phyloP scores from a whole-genome alignment of 2,888 invertebrate species.

The Parnassius orleans region DNA sequence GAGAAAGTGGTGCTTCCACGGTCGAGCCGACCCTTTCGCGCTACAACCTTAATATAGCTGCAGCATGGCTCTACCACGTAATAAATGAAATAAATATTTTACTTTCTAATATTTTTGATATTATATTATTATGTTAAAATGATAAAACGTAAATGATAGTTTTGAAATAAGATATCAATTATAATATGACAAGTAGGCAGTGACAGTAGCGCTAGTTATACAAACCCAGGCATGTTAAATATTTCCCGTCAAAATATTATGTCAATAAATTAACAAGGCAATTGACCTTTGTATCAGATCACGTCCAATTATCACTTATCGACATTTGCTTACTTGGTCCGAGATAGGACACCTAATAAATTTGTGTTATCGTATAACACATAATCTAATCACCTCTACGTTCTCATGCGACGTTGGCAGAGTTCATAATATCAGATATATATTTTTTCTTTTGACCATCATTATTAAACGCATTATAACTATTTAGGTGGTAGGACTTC shows the following conservation, averaged over 20 bases:
- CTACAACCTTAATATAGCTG: too few species aligned
- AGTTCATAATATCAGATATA: neutral
- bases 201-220: conserved; percentile 40
- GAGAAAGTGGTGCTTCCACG: too few species aligned
- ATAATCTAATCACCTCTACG: conserved; percentile 4
- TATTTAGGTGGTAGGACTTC: too few species aligned
- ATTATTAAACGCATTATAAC: too few species aligned
- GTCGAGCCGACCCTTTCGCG: too few species aligned
- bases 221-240: conserved; percentile 39
- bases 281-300: conserved; percentile 68
- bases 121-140: too few species aligned
- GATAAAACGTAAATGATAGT: too few species aligned
- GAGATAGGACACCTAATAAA: conserved; percentile 35
- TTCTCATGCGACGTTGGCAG: conserved; percentile 1
- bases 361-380: conserved; percentile 29
- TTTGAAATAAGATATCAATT: too few species aligned
- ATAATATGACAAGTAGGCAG: neutral
- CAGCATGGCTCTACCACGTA: too few species aligned
- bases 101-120: too few species aligned
- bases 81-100: too few species aligned
- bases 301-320: conserved; percentile 54
- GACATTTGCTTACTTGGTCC: conserved; percentile 33
- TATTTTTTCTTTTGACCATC: too few species aligned
- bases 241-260: conserved; percentile 63
- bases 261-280: conserved; percentile 53